Base-by-base conservation (phyloP, 1,140 invertebrate genomes). In the Caerostris extrusa region DNA sequence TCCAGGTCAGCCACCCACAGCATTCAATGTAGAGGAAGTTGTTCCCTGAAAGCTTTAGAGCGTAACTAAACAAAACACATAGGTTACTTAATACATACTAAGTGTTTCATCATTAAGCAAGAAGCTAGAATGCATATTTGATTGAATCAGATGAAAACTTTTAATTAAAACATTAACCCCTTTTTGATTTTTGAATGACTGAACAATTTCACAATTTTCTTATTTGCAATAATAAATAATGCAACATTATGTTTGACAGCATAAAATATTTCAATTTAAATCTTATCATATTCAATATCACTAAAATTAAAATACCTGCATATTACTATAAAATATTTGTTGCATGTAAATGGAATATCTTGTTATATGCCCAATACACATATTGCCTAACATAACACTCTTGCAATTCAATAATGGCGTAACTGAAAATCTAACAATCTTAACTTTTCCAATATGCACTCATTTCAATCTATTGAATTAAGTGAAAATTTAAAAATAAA, bases 1-100 rank as follows among this genome's bases (percentile, higher is more conserved):
- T 96, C 95, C 95, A 95, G 94, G 64, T 86, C 94, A 90, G 89
- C 94, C 93, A 77, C 64, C 71, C 90, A 94, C 94, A 94, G 94
- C 94, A 94, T 91, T 93, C 94, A 89, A 87, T 55, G 86, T 93
- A 81, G 89, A 90, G 88, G 64, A 91, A 56, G 81, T 86, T 56
- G 88, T 91, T 90, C 64, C 61, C 60, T 93, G 86, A 91, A 94
- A 81, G 92, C 94, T 94, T 86, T 64, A 87, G 88, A 94, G 85
- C 85, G 50, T 34, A 83, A 94, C 94, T 94, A 94, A 95, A 95
- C 90, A 95, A 95, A 93, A 93, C 57, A 92, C 50, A 93, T 53
- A 93, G 85, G 86, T 93, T 93, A 93, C 92, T 93, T 92, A 34
- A 77, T 56, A 92, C 60, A 92, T 67, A 64, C 90, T 85, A n/a